Conservation (phyloP, 2,797 vertebrate genomes). For the Rhinella marina region DNA sequence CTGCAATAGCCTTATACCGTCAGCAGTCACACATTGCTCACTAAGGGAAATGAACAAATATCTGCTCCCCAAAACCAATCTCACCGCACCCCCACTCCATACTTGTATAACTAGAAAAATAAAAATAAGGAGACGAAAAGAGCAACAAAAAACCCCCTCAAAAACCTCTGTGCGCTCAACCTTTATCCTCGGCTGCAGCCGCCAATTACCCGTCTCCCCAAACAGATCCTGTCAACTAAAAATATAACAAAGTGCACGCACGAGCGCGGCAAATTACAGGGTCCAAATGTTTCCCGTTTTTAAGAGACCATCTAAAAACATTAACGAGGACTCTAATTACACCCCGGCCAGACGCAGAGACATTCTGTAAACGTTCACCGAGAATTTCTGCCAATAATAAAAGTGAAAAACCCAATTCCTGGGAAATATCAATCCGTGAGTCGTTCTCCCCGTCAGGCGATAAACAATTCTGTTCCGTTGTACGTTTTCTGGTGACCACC, state of each 20-base stretch:
- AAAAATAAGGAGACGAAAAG: not conserved
- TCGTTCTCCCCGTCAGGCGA: too few species aligned
- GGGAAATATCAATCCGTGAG: too few species aligned
- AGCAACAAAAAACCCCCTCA: not conserved
- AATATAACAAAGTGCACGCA: constrained; percentile 33
- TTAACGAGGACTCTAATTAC: not conserved
- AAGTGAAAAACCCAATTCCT: too few species aligned
- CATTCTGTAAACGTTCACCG: not conserved
- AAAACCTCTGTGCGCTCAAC: not conserved
- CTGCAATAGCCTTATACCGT: too few species aligned
- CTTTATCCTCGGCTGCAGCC: constrained; percentile 3
- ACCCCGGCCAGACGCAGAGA: too few species aligned
- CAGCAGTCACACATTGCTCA: too few species aligned
- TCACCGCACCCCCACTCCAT: too few species aligned
- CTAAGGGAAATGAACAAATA: too few species aligned
- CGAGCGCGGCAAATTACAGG: constrained; percentile 25
- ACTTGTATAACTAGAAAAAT: not conserved
- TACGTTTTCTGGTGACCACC: too few species aligned
- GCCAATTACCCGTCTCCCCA: constrained; percentile 12
- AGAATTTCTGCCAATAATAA: too few species aligned
- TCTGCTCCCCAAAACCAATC: too few species aligned
- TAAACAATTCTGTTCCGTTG: too few species aligned
- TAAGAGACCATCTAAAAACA: constrained; percentile 16
- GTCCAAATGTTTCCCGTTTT: constrained; percentile 23
- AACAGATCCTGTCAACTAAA: constrained; percentile 30